These are phyloP conservation scores for Cololabis saira DNA, from an alignment of 2,113 vertebrate genomes.

Conservation along the genomic window DNA sequence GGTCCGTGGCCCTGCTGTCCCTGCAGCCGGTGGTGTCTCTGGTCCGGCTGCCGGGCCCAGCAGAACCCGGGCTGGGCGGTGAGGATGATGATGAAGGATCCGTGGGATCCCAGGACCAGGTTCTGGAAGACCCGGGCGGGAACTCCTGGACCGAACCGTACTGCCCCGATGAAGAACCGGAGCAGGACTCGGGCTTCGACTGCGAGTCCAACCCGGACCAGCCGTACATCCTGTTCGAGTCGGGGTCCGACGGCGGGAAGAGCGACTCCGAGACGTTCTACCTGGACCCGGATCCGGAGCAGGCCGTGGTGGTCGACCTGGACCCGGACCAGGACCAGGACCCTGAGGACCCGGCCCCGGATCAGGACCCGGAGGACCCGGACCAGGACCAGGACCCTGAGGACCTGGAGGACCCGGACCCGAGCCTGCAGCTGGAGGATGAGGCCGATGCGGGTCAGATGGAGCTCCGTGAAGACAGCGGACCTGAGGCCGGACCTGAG, in stretches of 20 bases:
- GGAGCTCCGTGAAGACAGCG: slow-evolving; percentile 14
- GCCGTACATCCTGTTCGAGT: slow-evolving; percentile 57
- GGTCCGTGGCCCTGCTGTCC: slow-evolving; percentile 14
- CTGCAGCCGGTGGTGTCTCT: slow-evolving; percentile 83
- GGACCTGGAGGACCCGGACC: slow-evolving; percentile 16
- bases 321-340: slow-evolving; percentile 65
- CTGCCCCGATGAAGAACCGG: slow-evolving; percentile 44
- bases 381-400: slow-evolving; percentile 63
- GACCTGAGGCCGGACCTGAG: no score
- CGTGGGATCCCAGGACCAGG: no score
- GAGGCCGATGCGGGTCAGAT: slow-evolving; percentile 14
- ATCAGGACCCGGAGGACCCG: slow-evolving; percentile 33
- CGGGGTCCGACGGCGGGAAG: slow-evolving; percentile 44
- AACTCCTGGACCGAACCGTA: slow-evolving; percentile 50
- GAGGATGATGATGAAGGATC: no score
- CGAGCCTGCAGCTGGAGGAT: slow-evolving; percentile 25
- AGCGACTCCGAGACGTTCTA: slow-evolving; percentile 58
- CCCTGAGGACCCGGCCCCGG: slow-evolving; percentile 9
- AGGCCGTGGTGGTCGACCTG: slow-evolving; percentile 54
- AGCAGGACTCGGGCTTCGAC: slow-evolving; percentile 59
- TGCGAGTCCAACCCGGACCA: slow-evolving; percentile 63
- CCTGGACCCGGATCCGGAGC: slow-evolving; percentile 62
- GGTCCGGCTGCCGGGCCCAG: slow-evolving; percentile 34
- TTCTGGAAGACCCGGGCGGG: not conserved
- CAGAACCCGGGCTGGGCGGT: not conserved